These are phyloP conservation scores for Gisinianus flammeolus DNA, from an alignment of 2,888 invertebrate genomes.

Conservation along the genomic window DNA sequence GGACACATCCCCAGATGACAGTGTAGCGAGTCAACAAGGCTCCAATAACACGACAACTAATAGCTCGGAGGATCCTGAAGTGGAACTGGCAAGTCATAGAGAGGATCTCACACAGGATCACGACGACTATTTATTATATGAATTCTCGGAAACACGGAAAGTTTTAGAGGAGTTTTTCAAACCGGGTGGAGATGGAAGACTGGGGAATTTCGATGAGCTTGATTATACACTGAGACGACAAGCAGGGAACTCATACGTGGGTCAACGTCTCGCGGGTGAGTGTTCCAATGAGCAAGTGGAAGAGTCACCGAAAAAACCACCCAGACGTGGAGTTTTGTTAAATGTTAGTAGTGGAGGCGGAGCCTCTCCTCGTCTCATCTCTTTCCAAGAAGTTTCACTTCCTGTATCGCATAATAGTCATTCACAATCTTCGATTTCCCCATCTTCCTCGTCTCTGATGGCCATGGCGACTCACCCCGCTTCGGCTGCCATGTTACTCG, in stretches of 20 bases:
- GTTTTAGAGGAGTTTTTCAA: constrained; percentile 88
- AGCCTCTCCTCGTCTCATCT: constrained; percentile 56
- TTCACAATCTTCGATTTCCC: constrained; percentile 59
- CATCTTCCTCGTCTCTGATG: constrained; percentile 42
- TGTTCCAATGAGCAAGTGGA: constrained; percentile 58
- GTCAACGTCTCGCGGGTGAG: constrained; percentile 73
- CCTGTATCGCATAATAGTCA: constrained; percentile 53
- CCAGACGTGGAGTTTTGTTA: constrained; percentile 54
- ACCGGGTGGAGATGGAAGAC: constrained; percentile 32
- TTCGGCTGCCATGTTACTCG: constrained; percentile 20
- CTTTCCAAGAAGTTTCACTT: constrained; percentile 59
- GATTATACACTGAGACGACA: constrained; percentile 80
- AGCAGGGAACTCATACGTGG: constrained; percentile 77
- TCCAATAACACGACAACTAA: constrained; percentile 42
- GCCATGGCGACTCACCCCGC: background rate
- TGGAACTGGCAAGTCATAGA: constrained; percentile 24
- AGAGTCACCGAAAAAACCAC: constrained; percentile 68
- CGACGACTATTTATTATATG: constrained; percentile 68
- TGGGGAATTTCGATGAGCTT: constrained; percentile 66
- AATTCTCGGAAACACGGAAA: constrained; percentile 90
- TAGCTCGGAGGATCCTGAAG: constrained; percentile 39
- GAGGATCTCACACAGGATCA: constrained; percentile 12
- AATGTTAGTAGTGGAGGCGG: constrained; percentile 51
- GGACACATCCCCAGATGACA: constrained; percentile 46
- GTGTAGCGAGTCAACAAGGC: constrained; percentile 47